A percentile compares a stretch with the other conserved stretches of the same genome.
Evolutionary conservation across 2,888 invertebrate genomes (phyloP).

Genomic region (Lepidochrysops patricia): DNA sequence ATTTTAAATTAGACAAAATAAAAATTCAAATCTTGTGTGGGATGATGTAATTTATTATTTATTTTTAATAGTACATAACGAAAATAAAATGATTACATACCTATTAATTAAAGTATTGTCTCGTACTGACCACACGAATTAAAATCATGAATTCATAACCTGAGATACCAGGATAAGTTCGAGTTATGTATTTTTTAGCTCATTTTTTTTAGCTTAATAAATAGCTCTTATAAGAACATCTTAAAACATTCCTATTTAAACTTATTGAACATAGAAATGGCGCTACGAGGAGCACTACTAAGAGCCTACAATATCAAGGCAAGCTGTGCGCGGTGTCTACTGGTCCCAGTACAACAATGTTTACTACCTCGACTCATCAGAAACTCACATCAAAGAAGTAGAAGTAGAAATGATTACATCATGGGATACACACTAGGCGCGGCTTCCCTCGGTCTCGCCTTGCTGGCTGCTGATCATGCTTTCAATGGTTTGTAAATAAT

Average conservation of each 20-base stretch:
- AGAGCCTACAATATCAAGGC: background rate
- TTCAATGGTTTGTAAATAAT: conserved; percentile 54
- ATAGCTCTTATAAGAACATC: background rate
- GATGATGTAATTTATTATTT: no score
- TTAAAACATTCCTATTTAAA: background rate
- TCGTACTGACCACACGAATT: no score
- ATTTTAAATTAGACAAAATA: no score
- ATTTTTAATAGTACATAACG: no score
- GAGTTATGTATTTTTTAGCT: no score
- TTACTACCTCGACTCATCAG: background rate
- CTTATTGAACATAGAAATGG: background rate
- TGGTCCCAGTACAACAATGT: background rate
- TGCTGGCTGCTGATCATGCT: conserved; percentile 53
- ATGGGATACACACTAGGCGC: conserved; percentile 28
- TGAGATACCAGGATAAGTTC: no score
- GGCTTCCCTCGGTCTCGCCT: conserved; percentile 45
- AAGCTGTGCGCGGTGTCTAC: background rate
- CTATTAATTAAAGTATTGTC: no score
- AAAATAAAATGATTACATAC: no score
- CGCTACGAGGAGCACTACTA: background rate
- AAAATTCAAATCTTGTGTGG: no score
- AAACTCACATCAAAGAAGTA: background rate
- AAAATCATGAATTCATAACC: no score
- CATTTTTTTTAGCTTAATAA: no score
- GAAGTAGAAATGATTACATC: background rate